Evolutionary conservation across 2,113 vertebrate species (phyloP), one percentile per base, ranked within the genome.

Genomic region (Motacilla alba): DNA sequence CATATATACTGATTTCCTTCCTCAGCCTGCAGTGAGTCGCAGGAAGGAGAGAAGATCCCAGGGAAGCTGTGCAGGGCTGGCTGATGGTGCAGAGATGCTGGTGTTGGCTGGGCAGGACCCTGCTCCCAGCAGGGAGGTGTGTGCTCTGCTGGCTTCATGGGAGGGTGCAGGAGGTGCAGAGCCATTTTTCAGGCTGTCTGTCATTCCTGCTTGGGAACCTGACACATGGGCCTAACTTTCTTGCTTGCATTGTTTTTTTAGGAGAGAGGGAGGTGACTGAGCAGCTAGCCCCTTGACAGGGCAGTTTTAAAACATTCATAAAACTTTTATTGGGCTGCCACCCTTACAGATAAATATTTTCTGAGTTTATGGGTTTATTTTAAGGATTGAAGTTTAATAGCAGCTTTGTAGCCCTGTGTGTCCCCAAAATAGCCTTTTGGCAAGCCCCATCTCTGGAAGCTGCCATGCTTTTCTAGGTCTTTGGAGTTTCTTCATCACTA

Each of bases 301-400:
- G 94, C 95, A 95, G 76, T 94, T 95, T 90, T 97, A 97, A 98
- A 98, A 96, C 95, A 94, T 97, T 96, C 95, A 95, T 98, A 98
- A 98, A 98, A 97, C 72, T 97, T 98, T 98, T 98, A 98, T 96
- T 95, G 95, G 96, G 72, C 97, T 98, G 94, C 98, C 97, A 98
- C 98, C 97, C 98, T 98, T 98, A 91, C 90, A 98, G 97, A 98
- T 97, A 98, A 98, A 98, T 98, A 97, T 98, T 98, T 98, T 97
- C 94, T 81, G 55, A 95, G 95, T 98, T 98, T 98, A 98, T 97
- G 87, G 94, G 93, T 91, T 96, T 97, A 92, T 97, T 97, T 98
- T 96, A 96, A 91, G 95, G 76, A 90, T 62, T 94, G 85, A 68
- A 96, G 96, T 93, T 97, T 97, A 97, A 97, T 97, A 97, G 94